phyloP scores from a whole-genome alignment of 2,797 vertebrate genomes.

The Loris lydekkerianus region DNA sequence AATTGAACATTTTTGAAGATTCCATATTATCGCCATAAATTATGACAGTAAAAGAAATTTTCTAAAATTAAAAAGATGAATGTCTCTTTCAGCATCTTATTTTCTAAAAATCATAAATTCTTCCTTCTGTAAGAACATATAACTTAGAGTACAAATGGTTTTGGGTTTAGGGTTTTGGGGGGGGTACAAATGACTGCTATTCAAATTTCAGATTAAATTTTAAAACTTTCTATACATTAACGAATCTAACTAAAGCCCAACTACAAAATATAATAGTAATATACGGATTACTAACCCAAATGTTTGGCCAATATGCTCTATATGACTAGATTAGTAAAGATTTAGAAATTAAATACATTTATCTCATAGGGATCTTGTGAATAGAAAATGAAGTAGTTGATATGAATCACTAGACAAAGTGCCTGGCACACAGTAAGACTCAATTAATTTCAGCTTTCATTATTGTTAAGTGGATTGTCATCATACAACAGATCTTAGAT shows the following conservation, averaged over 20 bases:
- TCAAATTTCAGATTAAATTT: conserved; percentile 44
- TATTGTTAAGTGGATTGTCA: background rate
- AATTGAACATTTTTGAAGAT: conserved; percentile 7
- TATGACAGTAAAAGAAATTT: conserved; percentile 29
- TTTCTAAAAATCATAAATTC: conserved; percentile 15
- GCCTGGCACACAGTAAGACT: background rate
- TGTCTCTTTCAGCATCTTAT: background rate
- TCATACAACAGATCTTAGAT: background rate
- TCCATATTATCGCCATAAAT: background rate
- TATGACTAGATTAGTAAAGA: background rate
- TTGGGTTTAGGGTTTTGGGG: background rate
- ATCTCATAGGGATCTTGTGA: background rate
- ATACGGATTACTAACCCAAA: background rate
- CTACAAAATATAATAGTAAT: background rate
- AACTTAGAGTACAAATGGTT: background rate
- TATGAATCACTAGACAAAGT: background rate
- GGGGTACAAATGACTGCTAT: background rate
- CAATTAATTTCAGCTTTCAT: background rate
- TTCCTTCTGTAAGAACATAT: background rate
- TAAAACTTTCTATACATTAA: background rate
- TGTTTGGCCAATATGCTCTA: background rate
- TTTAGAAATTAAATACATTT: background rate
- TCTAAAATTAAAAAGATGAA: conserved; percentile 19
- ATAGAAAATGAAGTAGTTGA: background rate
- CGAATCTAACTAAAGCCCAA: background rate